Evolutionary conservation across 2,888 invertebrate genomes (phyloP).

Genomic region (Sinotaia quadrata): DNA sequence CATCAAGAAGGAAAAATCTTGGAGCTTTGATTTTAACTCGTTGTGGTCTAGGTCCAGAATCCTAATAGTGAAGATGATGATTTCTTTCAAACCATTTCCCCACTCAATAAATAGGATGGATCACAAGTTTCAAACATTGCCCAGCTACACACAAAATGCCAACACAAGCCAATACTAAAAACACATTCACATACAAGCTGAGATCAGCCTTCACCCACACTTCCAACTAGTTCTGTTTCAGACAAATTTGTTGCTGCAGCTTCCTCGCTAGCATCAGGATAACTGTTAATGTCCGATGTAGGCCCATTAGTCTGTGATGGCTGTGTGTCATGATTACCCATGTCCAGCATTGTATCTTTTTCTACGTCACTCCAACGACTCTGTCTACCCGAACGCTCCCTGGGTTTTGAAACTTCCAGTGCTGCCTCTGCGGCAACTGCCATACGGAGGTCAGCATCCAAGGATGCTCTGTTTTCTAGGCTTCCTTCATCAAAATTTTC

Average conservation of each 20-base stretch:
- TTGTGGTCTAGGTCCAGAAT: too few relatives aligned
- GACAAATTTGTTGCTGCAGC: neutral
- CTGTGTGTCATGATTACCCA: neutral
- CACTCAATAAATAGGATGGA: too few relatives aligned
- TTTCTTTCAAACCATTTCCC: neutral
- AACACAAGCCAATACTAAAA: neutral
- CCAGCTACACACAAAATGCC: neutral
- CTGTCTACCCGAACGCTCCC: constrained; percentile 37
- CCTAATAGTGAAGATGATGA: neutral
- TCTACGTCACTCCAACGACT: constrained; percentile 47
- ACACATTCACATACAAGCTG: neutral
- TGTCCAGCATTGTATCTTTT: neutral
- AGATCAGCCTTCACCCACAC: neutral
- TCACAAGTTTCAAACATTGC: neutral
- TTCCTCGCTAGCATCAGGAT: neutral
- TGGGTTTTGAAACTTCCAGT: constrained; percentile 15
- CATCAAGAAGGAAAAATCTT: too few relatives aligned
- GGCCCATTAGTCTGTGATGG: constrained; percentile 12
- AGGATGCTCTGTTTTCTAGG: neutral
- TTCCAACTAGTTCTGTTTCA: neutral
- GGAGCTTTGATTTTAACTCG: too few relatives aligned
- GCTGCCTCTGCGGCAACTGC: neutral
- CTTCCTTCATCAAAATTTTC: neutral
- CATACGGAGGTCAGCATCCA: neutral
- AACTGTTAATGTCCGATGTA: neutral